Evolutionary conservation across 2,888 invertebrate species (phyloP).

Genomic region (Ormyrus labotus): DNA sequence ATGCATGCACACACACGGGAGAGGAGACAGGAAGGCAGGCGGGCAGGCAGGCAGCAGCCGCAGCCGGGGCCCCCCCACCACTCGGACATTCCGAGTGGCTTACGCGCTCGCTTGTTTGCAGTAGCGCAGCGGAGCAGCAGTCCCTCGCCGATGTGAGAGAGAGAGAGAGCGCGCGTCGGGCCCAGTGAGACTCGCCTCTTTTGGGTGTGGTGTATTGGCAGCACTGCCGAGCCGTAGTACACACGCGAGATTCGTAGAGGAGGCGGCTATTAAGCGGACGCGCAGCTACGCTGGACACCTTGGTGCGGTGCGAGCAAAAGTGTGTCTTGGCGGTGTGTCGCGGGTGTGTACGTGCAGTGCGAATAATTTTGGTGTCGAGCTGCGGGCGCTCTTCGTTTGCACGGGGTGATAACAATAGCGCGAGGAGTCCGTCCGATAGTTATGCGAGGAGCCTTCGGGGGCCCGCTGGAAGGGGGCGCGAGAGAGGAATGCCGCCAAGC

Average conservation of each 20-base stretch:
- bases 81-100: conserved; percentile 39
- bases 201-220: conserved; percentile 33
- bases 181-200: background rate
- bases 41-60: background rate
- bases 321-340: background rate
- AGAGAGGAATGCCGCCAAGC: conserved; percentile 15
- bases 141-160: conserved; percentile 23
- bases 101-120: conserved; percentile 25
- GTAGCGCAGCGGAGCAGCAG: conserved; percentile 24
- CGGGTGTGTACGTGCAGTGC: no score
- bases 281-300: background rate
- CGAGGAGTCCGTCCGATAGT: background rate
- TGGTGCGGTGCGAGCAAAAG: background rate
- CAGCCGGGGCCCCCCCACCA: conserved; percentile 47
- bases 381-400: no score
- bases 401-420: no score
- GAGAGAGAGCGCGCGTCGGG: conserved; percentile 1
- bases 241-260: background rate
- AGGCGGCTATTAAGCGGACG: background rate
- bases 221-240: conserved; percentile 26
- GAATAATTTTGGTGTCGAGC: no score
- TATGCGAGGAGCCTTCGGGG: no score
- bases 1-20: background rate
- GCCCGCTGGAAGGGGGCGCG: background rate
- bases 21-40: background rate